phyloP scores from a whole-genome alignment of 2,113 vertebrate species.

The Ochotona curzoniae region DNA sequence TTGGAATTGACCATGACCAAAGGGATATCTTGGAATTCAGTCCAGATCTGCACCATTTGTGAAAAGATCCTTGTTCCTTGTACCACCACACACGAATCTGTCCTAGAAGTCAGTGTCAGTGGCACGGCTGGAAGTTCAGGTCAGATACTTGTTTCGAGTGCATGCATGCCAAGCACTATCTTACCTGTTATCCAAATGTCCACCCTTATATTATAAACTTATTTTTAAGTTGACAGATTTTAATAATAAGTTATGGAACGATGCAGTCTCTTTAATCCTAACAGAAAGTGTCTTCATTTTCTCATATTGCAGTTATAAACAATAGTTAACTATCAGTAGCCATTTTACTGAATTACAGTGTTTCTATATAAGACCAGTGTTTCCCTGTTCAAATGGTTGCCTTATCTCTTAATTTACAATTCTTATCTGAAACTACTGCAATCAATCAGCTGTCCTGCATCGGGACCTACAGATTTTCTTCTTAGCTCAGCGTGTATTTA shows the following conservation, averaged over 20 bases:
- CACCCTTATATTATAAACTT: no score
- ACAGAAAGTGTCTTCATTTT: neutral
- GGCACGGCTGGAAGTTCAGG: no score
- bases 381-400: no score
- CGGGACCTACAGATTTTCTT: constrained; percentile 28
- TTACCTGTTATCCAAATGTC: no score
- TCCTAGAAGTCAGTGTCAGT: no score
- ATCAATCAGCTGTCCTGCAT: neutral
- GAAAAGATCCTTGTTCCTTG: no score
- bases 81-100: no score
- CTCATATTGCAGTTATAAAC: constrained; percentile 28
- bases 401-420: constrained; percentile 41
- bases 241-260: neutral
- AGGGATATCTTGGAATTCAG: no score
- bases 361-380: neutral
- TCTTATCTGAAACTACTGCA: neutral
- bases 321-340: neutral
- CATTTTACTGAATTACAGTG: constrained; percentile 25
- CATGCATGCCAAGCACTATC: no score
- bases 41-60: no score
- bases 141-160: no score
- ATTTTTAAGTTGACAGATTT: neutral
- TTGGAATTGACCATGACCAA: no score
- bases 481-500: constrained; percentile 54
- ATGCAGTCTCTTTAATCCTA: neutral